A percentile compares a stretch with the other conserved stretches of the same genome.
Conservation (phyloP, 2,797 vertebrate species). For the Limnodromus scolopaceus region DNA sequence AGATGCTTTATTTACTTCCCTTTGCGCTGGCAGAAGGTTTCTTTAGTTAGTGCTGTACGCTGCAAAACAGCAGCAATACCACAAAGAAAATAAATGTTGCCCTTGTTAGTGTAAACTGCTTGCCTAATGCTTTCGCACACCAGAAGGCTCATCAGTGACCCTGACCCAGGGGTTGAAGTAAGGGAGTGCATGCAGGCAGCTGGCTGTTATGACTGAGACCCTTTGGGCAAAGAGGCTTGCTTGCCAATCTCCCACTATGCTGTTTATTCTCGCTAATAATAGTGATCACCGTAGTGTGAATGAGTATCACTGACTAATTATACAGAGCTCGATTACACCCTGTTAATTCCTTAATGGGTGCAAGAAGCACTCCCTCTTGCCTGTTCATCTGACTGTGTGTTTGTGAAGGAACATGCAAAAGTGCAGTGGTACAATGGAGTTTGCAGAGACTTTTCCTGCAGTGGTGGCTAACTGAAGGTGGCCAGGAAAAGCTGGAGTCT, state of each 20-base stretch:
- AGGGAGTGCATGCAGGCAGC: rapidly evolving
- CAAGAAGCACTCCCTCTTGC: neutral
- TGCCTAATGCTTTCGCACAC: neutral
- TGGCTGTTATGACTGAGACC: neutral
- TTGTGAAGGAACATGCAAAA: neutral
- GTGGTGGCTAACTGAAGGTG: neutral
- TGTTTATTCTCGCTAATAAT: neutral
- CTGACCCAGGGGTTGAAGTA: neutral
- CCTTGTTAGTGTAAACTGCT: neutral
- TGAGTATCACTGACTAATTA: conserved; percentile 27
- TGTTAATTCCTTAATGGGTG: conserved; percentile 8
- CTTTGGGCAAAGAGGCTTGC: neutral
- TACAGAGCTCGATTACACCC: neutral
- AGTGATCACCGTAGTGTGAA: neutral
- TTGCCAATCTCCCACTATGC: neutral
- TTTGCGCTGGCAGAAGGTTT: neutral
- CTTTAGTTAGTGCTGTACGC: neutral
- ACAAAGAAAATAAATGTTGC: neutral
- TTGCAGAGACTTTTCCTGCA: rapidly evolving
- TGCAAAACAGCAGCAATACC: neutral
- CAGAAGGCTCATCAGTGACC: neutral
- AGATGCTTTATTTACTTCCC: neutral
- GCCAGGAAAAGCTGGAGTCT: neutral
- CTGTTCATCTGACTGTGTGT: neutral
- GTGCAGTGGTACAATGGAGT: rapidly evolving